These are phyloP conservation scores for Sibirionetta formosa DNA, from an alignment of 2,797 vertebrate genomes.

Conservation along the genomic window DNA sequence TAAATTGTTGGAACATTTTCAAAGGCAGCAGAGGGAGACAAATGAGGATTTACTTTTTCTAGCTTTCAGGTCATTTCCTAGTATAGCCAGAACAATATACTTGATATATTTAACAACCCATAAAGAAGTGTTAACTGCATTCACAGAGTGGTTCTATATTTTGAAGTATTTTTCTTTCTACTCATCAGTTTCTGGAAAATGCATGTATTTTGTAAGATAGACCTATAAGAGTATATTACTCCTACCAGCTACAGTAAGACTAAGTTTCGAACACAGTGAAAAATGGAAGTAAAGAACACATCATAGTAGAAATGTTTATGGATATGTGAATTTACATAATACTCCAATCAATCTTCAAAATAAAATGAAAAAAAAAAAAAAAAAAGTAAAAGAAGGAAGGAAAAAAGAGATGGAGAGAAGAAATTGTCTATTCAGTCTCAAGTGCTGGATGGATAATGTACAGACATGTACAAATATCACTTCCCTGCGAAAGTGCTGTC, in stretches of 20 bases:
- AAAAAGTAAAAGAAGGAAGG: no score
- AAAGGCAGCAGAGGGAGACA: not conserved
- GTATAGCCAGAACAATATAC: not conserved
- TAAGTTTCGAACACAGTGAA: not conserved
- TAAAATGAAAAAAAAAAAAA: not conserved
- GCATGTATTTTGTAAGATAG: not conserved
- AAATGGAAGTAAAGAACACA: not conserved
- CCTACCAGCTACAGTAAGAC: not conserved
- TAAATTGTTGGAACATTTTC: not conserved
- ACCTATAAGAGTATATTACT: not conserved
- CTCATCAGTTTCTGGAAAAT: not conserved
- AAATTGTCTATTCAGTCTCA: not conserved
- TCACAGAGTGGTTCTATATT: not conserved
- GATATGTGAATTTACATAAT: not conserved
- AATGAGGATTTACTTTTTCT: not conserved
- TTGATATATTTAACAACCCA: conserved; percentile 1
- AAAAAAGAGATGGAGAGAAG: not conserved
- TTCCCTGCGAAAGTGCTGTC: not conserved
- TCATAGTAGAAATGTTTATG: not conserved
- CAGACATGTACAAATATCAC: fast-evolving
- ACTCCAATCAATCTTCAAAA: not conserved
- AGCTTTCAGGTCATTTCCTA: not conserved
- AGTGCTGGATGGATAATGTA: not conserved
- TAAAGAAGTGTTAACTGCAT: not conserved
- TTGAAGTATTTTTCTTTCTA: not conserved